Conservation (phyloP, 2,888 invertebrate genomes). For the Oscheius myriophilus region DNA sequence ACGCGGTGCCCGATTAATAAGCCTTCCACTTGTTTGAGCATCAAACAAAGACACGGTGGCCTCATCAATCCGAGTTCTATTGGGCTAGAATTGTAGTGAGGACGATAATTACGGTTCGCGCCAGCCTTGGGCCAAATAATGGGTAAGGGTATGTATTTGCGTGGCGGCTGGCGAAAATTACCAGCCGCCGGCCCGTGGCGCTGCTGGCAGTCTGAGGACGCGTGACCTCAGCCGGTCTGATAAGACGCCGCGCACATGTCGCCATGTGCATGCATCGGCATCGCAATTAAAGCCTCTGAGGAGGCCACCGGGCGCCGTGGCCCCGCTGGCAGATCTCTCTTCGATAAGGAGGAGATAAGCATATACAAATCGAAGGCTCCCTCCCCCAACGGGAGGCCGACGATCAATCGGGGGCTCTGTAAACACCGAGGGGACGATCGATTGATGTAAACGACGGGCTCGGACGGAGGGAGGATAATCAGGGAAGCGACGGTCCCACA, state of each 20-base stretch:
- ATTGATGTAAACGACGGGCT: not conserved
- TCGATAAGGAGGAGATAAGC: conserved; percentile 14
- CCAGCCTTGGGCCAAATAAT: too few relatives aligned
- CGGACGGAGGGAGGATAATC: too few relatives aligned
- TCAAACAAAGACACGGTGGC: too few relatives aligned
- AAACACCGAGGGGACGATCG: conserved; percentile 7
- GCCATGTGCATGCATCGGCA: conserved; percentile 26
- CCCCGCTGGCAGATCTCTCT: not conserved
- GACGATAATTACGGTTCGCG: too few relatives aligned
- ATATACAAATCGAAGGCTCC: conserved; percentile 1
- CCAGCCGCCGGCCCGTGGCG: too few relatives aligned
- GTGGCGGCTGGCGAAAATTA: too few relatives aligned
- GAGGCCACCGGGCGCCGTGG: not conserved
- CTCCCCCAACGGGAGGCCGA: not conserved
- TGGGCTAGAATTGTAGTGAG: too few relatives aligned
- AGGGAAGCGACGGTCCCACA: not conserved
- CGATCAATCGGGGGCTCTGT: not conserved
- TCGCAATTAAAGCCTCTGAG: conserved; percentile 13
- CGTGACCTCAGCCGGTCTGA: conserved; percentile 29
- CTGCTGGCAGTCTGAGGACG: conserved; percentile 27
- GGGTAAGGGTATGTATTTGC: too few relatives aligned
- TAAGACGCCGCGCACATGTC: conserved; percentile 25
- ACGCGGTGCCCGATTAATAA: too few relatives aligned
- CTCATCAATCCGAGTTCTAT: too few relatives aligned
- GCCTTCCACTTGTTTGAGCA: too few relatives aligned